These are phyloP conservation scores for Aurelia coerulea DNA, from an alignment of 30 jellyfish, hydroid and myxozoan species.

Conservation along the genomic window DNA sequence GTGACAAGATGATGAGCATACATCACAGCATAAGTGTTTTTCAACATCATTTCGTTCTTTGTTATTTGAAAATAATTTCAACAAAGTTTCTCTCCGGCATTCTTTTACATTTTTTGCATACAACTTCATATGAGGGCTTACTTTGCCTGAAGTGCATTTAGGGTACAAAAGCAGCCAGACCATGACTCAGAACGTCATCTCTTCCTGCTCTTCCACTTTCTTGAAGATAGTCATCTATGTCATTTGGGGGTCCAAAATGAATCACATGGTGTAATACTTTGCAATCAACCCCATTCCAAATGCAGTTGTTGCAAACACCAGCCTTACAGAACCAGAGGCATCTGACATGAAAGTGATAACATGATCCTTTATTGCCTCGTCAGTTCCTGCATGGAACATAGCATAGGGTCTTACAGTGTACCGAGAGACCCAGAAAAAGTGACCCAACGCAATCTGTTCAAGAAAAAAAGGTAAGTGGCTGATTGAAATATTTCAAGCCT, in stretches of 20 bases:
- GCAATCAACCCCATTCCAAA: slow-evolving; percentile 43
- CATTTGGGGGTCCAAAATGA: neutral
- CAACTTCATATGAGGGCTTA: neutral
- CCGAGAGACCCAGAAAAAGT: no score
- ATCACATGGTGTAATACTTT: neutral
- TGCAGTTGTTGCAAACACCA: slow-evolving; percentile 26
- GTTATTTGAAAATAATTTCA: neutral
- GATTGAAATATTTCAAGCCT: no score
- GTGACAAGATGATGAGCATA: neutral
- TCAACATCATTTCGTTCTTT: no score
- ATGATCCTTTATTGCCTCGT: slow-evolving; percentile 2
- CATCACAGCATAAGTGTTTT: slow-evolving; percentile 11
- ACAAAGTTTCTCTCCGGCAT: slow-evolving; percentile 1
- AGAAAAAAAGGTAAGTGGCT: no score
- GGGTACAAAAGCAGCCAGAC: neutral
- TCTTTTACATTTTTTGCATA: neutral
- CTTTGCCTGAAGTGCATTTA: neutral
- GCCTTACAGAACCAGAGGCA: neutral
- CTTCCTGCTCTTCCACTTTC: slow-evolving; percentile 23
- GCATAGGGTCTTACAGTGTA: slow-evolving; percentile 38
- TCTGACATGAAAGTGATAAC: neutral
- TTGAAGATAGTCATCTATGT: slow-evolving; percentile 13
- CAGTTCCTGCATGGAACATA: slow-evolving; percentile 22
- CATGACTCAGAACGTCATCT: slow-evolving; percentile 14
- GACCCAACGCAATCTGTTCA: no score